Conservation (phyloP, 2,113 vertebrate species). For the Myiozetetes cayanensis region DNA sequence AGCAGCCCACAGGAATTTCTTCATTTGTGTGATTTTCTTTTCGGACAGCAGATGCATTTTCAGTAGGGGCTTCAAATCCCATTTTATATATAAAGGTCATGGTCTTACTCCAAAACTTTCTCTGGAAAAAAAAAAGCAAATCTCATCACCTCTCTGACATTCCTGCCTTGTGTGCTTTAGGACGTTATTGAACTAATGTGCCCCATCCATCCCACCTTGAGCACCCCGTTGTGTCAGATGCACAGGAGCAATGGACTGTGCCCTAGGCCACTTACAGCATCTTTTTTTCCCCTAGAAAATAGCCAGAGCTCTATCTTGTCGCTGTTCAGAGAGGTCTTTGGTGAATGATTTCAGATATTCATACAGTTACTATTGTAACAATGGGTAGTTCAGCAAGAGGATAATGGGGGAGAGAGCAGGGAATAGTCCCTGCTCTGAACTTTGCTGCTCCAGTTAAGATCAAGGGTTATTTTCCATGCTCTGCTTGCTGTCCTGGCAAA, state of each 20-base stretch:
- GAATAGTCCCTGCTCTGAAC: not conserved
- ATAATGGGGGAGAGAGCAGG: not conserved
- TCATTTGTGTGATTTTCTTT: not conserved
- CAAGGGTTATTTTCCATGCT: not conserved
- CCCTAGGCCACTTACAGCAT: not conserved
- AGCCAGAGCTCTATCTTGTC: not conserved
- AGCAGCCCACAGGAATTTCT: not conserved
- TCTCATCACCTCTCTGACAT: not conserved
- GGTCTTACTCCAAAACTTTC: not conserved
- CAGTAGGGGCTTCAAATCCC: not conserved
- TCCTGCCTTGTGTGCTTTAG: not conserved
- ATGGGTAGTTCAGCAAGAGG: not conserved
- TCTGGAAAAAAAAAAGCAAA: not conserved
- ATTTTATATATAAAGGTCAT: not conserved
- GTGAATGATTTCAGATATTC: not conserved
- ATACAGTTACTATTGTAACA: not conserved
- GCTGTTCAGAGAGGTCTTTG: not conserved
- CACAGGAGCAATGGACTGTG: not conserved
- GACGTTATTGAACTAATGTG: not conserved
- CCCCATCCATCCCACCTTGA: not conserved
- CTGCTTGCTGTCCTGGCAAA: not conserved
- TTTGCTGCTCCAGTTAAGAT: not conserved
- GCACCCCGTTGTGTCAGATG: not conserved
- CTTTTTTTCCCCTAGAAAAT: not conserved
- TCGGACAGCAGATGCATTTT: not conserved